A percentile compares a stretch with the other conserved stretches of the same genome.
Conservation (phyloP, 2,797 vertebrate genomes). For the Xenopus petersii region DNA sequence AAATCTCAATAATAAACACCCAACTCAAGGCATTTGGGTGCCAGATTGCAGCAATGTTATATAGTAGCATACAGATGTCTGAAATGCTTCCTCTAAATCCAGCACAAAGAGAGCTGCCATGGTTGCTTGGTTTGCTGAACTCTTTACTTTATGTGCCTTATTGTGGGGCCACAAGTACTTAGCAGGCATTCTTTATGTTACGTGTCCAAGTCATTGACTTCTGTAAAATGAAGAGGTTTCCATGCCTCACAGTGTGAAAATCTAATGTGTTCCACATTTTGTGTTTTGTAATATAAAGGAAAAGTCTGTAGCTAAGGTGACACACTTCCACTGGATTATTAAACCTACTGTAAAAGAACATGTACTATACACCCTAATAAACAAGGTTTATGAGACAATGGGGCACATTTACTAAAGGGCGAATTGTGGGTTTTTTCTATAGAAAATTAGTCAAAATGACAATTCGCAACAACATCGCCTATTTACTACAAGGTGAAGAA, state of each 20-base stretch:
- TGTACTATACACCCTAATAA: no score
- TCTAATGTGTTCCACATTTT: neutral
- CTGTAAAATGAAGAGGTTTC: neutral
- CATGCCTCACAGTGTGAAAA: neutral
- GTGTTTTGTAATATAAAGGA: neutral
- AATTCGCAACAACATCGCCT: no score
- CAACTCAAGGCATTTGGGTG: conserved; percentile 23
- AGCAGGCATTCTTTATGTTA: conserved; percentile 4
- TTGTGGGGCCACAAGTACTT: neutral
- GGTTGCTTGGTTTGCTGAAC: conserved; percentile 10
- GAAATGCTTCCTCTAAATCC: conserved; percentile 3
- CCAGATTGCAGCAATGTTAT: conserved; percentile 31
- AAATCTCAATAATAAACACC: conserved; percentile 37
- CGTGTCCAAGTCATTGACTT: neutral
- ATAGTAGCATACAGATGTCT: conserved; percentile 32
- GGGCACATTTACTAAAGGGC: no score
- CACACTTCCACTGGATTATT: no score
- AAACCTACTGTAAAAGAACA: no score
- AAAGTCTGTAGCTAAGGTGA: no score
- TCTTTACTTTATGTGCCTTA: conserved; percentile 4
- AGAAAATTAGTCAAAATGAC: no score
- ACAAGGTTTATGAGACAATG: no score
- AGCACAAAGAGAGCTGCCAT: neutral
- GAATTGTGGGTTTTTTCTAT: no score
- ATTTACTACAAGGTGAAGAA: no score